A percentile compares a stretch with the other conserved stretches of the same genome.
Evolutionary conservation across 2,113 vertebrate genomes (phyloP).

Genomic region (Psephotus haematonotus): DNA sequence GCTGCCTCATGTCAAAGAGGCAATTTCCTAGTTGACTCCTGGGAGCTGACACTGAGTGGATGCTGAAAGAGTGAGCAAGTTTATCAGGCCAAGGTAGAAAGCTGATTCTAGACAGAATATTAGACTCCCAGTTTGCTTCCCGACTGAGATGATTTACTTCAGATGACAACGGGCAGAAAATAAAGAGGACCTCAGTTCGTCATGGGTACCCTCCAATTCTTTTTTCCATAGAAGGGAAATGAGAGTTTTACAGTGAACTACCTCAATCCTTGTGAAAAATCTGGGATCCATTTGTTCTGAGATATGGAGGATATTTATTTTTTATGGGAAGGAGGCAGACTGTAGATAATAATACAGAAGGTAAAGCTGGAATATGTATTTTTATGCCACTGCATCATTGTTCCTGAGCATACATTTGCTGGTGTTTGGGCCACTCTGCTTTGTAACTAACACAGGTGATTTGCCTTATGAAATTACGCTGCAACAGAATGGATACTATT

Average conservation of each 20-base stretch:
- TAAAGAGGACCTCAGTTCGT: conserved; percentile 50
- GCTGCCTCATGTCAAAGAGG: neutral
- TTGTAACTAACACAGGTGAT: neutral
- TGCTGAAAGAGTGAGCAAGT: conserved; percentile 28
- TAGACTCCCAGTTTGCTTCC: conserved; percentile 44
- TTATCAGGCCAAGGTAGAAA: conserved; percentile 41
- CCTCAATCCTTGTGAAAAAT: conserved; percentile 60
- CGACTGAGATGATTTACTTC: conserved; percentile 52
- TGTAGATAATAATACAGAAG: conserved; percentile 41
- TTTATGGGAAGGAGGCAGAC: conserved; percentile 39
- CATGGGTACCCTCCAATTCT: conserved; percentile 34
- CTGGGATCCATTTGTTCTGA: conserved; percentile 57
- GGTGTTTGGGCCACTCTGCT: neutral
- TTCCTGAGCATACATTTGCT: neutral
- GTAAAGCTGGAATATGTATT: conserved; percentile 34
- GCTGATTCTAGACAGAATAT: conserved; percentile 39
- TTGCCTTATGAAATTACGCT: neutral
- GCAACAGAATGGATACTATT: neutral
- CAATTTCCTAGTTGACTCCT: neutral
- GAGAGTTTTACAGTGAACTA: conserved; percentile 50
- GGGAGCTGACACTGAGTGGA: conserved; percentile 1
- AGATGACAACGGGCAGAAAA: conserved; percentile 49
- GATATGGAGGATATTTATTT: conserved; percentile 56
- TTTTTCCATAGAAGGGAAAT: conserved; percentile 55
- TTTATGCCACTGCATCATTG: conserved; percentile 12